Percentiles rank a stretch among this genome's conserved stretches.
Evolutionary conservation across 2,888 invertebrate genomes (phyloP).

Genomic region (Diploptera punctata): DNA sequence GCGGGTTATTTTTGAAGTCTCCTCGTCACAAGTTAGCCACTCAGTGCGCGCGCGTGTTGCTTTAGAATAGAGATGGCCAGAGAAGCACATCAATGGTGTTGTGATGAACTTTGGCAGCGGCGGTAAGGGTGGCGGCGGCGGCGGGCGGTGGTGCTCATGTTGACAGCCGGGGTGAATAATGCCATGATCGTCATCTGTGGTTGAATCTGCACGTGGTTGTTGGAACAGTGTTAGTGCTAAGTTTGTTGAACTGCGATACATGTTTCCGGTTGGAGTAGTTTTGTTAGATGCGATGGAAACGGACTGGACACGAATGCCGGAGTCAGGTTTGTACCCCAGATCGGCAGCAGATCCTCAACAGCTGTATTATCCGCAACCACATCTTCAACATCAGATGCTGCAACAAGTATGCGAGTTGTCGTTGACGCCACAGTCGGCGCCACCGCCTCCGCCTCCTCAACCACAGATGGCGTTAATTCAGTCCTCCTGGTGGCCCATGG

Average conservation of each 20-base stretch:
- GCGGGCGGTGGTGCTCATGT: neutral
- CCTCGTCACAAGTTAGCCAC: constrained; percentile 50
- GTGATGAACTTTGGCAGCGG: constrained; percentile 42
- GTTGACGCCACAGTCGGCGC: constrained; percentile 15
- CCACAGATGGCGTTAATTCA: constrained; percentile 68
- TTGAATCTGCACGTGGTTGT: no score
- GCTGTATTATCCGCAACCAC: neutral
- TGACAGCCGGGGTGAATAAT: no score
- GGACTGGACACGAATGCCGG: constrained; percentile 56
- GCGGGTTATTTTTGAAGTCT: constrained; percentile 51
- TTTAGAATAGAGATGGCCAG: neutral
- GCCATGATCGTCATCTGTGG: no score
- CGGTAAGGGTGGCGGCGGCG: constrained; percentile 53
- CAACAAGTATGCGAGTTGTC: constrained; percentile 35
- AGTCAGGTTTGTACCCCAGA: constrained; percentile 43
- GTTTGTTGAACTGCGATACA: neutral
- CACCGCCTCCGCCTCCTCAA: constrained; percentile 24
- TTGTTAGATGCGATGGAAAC: constrained; percentile 24
- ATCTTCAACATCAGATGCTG: constrained; percentile 27
- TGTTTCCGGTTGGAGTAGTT: neutral
- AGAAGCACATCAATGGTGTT: neutral
- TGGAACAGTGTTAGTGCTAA: no score
- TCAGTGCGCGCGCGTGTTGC: constrained; percentile 38
- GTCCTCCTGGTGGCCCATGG: constrained; percentile 56
- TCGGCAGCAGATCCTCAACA: neutral